Base-by-base conservation (phyloP, 2,113 vertebrate species). In the Diadophis punctatus region DNA sequence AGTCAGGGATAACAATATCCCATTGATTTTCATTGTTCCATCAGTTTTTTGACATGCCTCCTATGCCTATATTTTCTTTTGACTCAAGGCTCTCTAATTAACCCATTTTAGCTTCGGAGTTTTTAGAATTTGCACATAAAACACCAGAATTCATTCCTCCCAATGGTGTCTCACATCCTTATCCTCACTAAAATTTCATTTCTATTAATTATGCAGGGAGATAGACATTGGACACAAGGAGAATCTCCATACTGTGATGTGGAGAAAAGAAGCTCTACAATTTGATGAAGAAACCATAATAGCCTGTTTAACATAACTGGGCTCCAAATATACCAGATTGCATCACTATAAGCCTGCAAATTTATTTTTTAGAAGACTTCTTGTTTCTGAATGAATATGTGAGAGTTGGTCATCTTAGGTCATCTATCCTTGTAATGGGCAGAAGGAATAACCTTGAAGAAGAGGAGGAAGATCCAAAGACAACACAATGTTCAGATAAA, bases 21-120 rank as follows among this genome's bases (percentile, higher is more conserved):
- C 18, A 80, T 43, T 80, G 74, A 80, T 91, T 87, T 91, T 91
- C 84, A 63, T 34, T 91, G 85, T 63, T 87, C 85, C 55, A 63
- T 86, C 46, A 91, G 80, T 12, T 87, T 91, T 91, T 84, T 51
- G 46, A 86, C 60, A 91, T 51, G 84, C 27, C 84, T 91, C 85
- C 46, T 10, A 14, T 91, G 84, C 46, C 46, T 91, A 51, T 27
- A 58, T 63, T 87, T 46, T 63, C 55, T 91, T 87, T 60, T 51
- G 43, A 87, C 1, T 2, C 55, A 60, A 22, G 55, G 55, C 30
- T 49, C 22, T 51, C 85, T 51, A 87, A 60, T 91, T 63, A 87
- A 87, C 60, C 43, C 46, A 87, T 25, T 63, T 91, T 87, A 60
- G 43, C 43, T 51, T 58, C 39, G 58, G 90, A 56, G 55, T 30